A percentile compares a stretch with the other conserved stretches of the same genome.
phyloP scores from a whole-genome alignment of 1,140 invertebrate genomes.

The Lepidotrigona ventralis region DNA sequence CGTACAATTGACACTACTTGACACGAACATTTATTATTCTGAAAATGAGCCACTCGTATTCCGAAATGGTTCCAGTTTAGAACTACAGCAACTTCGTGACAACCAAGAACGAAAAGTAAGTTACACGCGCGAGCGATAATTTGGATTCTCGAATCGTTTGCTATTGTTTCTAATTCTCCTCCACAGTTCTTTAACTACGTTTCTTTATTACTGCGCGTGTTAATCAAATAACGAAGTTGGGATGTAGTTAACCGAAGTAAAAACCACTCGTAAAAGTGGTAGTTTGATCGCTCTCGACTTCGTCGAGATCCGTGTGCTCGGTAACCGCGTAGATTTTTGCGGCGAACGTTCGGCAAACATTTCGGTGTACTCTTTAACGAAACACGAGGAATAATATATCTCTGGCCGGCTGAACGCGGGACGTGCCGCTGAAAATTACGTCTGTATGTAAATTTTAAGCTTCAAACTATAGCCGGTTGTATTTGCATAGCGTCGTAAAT shows the following conservation, averaged over 20 bases:
- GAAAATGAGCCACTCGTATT: too few relatives aligned
- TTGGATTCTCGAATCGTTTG: not conserved
- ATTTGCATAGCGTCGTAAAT: conserved; percentile 58
- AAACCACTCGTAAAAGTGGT: not conserved
- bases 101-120: too few relatives aligned
- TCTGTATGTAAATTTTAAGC: conserved; percentile 57
- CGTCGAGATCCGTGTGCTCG: not conserved
- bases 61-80: too few relatives aligned
- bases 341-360: not conserved
- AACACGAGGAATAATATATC: conserved; percentile 57
- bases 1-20: too few relatives aligned
- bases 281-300: not conserved
- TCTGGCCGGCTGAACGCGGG: conserved; percentile 13
- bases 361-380: conserved; percentile 14
- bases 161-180: not conserved
- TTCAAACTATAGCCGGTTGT: conserved; percentile 38
- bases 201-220: not conserved
- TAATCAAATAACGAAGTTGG: not conserved
- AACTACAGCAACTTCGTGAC: too few relatives aligned
- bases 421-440: conserved; percentile 54
- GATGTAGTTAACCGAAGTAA: not conserved
- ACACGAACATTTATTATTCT: too few relatives aligned
- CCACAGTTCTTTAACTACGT: too few relatives aligned
- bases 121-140: not conserved
- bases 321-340: conserved; percentile 9